Conservation (phyloP, 35 echinoderm and acorn worm species). For the Antedon bifida region DNA sequence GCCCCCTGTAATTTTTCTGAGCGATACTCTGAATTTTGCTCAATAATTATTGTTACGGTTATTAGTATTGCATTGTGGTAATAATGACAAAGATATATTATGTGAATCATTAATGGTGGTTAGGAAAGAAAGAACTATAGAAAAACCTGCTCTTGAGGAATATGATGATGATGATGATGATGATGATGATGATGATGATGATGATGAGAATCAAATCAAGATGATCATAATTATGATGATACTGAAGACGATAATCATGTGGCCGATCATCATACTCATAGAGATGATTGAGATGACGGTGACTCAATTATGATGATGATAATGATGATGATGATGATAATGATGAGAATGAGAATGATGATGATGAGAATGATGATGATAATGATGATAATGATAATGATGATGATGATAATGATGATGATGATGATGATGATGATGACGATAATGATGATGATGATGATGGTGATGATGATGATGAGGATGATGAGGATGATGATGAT, state of each 20-base stretch:
- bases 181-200: conserved; percentile 12
- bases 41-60: no score
- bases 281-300: conserved; percentile 1
- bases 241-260: not conserved
- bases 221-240: not conserved
- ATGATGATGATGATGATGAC: conserved; percentile 1
- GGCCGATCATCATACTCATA: not conserved
- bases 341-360: no score
- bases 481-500: conserved; percentile 12
- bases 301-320: no score
- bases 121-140: no score
- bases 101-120: no score
- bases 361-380: conserved; percentile 2
- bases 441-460: conserved; percentile 8
- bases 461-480: conserved; percentile 12
- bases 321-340: not conserved
- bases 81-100: no score
- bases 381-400: conserved; percentile 8
- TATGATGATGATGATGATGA: not conserved
- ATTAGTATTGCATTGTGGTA: no score
- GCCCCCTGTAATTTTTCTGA: no score
- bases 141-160: not conserved
- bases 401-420: conserved; percentile 6
- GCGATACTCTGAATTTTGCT: no score
- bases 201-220: not conserved